Percentiles rank a stretch among this genome's conserved stretches.
Evolutionary conservation across 2,797 vertebrate species (phyloP).

Genomic region (Sebastiscus tertius): DNA sequence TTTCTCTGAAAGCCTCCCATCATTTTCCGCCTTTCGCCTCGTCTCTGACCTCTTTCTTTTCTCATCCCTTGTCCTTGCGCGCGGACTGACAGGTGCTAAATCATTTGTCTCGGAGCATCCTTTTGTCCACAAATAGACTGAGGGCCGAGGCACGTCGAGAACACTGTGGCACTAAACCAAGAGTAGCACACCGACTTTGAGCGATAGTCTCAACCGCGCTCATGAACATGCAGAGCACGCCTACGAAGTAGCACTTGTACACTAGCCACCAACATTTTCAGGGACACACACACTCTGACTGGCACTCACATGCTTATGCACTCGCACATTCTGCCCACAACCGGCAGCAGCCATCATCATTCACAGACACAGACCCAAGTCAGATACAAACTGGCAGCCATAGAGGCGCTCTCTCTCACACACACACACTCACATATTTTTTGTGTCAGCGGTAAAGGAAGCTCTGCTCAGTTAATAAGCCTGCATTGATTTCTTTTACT

Average conservation of each 20-base stretch:
- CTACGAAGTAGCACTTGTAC: constrained; percentile 55
- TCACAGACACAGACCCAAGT: constrained; percentile 41
- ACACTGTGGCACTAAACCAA: constrained; percentile 64
- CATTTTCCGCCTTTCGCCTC: constrained; percentile 32
- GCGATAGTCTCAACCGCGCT: constrained; percentile 44
- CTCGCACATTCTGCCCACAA: constrained; percentile 41
- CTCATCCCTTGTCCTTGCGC: constrained; percentile 70
- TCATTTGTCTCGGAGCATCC: constrained; percentile 75
- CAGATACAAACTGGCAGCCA: constrained; percentile 32
- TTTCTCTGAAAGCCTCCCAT: constrained; percentile 49
- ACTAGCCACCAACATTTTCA: constrained; percentile 41
- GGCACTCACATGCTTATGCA: constrained; percentile 35
- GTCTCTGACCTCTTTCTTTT: constrained; percentile 64
- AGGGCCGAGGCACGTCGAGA: constrained; percentile 62
- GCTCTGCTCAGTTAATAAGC: constrained; percentile 72
- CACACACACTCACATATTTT: constrained; percentile 27
- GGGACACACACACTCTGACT: constrained; percentile 29
- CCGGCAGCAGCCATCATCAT: constrained; percentile 51
- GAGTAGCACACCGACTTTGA: constrained; percentile 70
- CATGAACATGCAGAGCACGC: constrained; percentile 63
- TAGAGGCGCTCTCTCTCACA: constrained; percentile 3
- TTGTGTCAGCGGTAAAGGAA: constrained; percentile 61
- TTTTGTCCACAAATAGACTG: constrained; percentile 75
- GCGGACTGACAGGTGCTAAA: constrained; percentile 78
- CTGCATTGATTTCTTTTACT: constrained; percentile 79